Conservation (phyloP, 2,113 vertebrate genomes). For the Silurus glanis region DNA sequence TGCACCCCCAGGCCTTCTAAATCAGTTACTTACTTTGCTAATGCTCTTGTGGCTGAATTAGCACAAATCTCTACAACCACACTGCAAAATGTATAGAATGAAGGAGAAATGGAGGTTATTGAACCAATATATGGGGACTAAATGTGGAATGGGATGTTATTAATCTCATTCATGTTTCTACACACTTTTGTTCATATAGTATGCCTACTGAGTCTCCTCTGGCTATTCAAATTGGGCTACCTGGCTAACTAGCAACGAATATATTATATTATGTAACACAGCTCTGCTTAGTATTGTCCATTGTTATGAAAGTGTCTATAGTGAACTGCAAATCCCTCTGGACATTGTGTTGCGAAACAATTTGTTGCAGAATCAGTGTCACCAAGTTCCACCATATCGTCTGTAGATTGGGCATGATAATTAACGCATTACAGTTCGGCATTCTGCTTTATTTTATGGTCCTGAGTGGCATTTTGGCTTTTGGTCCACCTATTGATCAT, state of each 20-base stretch:
- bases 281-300: neutral
- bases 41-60: too few relatives aligned
- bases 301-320: neutral
- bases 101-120: too few relatives aligned
- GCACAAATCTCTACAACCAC: too few relatives aligned
- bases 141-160: too few relatives aligned
- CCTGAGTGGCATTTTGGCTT: slow-evolving; percentile 2
- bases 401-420: neutral
- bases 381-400: neutral
- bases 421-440: neutral
- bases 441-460: neutral
- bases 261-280: neutral
- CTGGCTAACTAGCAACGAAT: neutral
- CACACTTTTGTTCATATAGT: neutral
- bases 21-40: too few relatives aligned
- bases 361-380: neutral
- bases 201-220: neutral
- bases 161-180: too few relatives aligned
- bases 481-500: slow-evolving; percentile 10
- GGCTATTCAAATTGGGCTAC: neutral
- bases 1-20: too few relatives aligned
- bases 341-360: neutral
- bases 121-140: too few relatives aligned
- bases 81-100: too few relatives aligned
- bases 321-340: neutral